These are phyloP conservation scores for Acipenser ruthenus DNA, from an alignment of 2,797 vertebrate genomes.

Conservation along the genomic window DNA sequence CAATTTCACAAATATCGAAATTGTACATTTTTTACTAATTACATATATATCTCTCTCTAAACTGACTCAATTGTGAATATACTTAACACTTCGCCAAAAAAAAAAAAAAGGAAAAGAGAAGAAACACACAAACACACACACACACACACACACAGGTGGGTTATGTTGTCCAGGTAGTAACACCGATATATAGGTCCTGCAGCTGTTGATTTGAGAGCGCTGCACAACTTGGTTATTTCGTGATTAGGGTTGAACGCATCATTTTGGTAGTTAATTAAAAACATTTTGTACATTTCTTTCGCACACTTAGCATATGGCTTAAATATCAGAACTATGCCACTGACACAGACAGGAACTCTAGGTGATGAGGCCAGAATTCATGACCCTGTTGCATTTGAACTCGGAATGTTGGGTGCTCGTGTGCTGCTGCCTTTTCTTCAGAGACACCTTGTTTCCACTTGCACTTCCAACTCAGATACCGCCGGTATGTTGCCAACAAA, in stretches of 20 bases:
- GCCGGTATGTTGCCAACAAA: too few species aligned
- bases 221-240: conserved; percentile 4
- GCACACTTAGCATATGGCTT: conserved; percentile 69
- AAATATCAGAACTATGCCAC: conserved; percentile 54
- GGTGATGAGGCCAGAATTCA: conserved; percentile 32
- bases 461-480: background rate
- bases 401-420: conserved; percentile 31
- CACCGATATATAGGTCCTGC: conserved; percentile 49
- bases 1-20: conserved; percentile 40
- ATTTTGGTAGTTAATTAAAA: conserved; percentile 51
- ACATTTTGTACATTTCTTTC: conserved; percentile 2
- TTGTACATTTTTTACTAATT: conserved; percentile 32
- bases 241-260: conserved; percentile 14
- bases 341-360: conserved; percentile 32
- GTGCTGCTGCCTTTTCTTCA: conserved; percentile 27
- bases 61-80: conserved; percentile 43
- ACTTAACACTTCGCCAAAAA: conserved; percentile 26
- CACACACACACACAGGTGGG: conserved; percentile 62
- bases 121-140: conserved; percentile 14
- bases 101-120: conserved; percentile 38
- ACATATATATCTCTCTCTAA: too few species aligned
- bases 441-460: background rate
- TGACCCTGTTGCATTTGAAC: conserved; percentile 23
- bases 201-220: conserved; percentile 30
- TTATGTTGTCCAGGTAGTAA: conserved; percentile 68